Conservation (phyloP, 2,797 vertebrate genomes). For the Alosa sapidissima region DNA sequence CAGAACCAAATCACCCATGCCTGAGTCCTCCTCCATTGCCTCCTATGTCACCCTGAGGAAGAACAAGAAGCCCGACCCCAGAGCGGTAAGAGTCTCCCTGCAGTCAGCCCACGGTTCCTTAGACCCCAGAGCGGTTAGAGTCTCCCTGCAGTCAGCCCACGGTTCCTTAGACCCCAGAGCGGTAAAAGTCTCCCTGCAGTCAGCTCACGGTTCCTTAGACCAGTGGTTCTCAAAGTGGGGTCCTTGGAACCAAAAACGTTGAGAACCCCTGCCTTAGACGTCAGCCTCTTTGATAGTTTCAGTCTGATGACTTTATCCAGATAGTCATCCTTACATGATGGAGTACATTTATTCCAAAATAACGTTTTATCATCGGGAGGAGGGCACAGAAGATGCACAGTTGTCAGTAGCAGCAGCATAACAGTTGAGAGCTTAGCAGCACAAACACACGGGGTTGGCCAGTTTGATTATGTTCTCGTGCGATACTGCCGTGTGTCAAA, state of each 20-base stretch:
- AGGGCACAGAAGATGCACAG: not conserved
- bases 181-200: too few relatives aligned
- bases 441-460: not conserved
- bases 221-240: too few relatives aligned
- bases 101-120: not conserved
- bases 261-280: too few relatives aligned
- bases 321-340: too few relatives aligned
- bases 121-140: too few relatives aligned
- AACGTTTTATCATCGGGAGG: too few relatives aligned
- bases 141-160: too few relatives aligned
- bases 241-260: too few relatives aligned
- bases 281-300: not conserved
- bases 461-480: not conserved
- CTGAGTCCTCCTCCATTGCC: constrained; percentile 91
- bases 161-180: too few relatives aligned
- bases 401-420: not conserved
- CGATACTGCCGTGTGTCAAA: not conserved
- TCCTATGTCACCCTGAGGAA: constrained; percentile 98
- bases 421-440: not conserved
- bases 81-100: constrained; percentile 74
- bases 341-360: not conserved
- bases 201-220: too few relatives aligned
- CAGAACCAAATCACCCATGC: constrained; percentile 90
- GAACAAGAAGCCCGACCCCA: constrained; percentile 84
- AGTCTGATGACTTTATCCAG: too few relatives aligned